These are phyloP conservation scores for Cynaeus angustus DNA, from an alignment of 2,888 invertebrate species.

Conservation along the genomic window DNA sequence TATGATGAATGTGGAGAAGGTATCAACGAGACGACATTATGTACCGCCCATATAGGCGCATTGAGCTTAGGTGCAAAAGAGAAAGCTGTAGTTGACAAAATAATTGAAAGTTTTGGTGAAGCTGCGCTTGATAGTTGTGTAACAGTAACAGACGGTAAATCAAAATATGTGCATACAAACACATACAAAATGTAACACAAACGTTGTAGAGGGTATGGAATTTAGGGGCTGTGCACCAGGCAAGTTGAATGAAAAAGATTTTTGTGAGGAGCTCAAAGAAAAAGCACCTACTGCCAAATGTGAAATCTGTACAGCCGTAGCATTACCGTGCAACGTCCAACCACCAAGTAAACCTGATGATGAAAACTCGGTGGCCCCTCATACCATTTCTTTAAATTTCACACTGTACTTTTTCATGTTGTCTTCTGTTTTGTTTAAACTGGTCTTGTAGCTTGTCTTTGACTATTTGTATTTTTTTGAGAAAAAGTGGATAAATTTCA, in stretches of 20 bases:
- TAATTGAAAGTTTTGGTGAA: too few relatives aligned
- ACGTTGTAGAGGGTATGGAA: not conserved
- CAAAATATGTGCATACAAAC: too few relatives aligned
- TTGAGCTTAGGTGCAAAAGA: too few relatives aligned
- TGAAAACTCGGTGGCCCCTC: not conserved
- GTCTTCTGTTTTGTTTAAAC: constrained; percentile 1
- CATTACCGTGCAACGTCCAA: not conserved
- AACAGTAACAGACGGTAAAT: too few relatives aligned
- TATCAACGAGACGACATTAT: too few relatives aligned
- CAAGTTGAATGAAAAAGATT: not conserved
- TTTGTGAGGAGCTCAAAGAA: not conserved
- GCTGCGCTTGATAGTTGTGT: too few relatives aligned
- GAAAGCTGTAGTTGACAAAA: too few relatives aligned
- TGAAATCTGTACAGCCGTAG: not conserved
- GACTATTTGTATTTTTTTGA: not conserved
- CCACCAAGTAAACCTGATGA: not conserved
- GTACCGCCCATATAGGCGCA: too few relatives aligned
- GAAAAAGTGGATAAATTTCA: constrained; percentile 5
- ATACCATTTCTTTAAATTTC: not conserved
- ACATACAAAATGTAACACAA: not conserved
- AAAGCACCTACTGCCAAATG: not conserved
- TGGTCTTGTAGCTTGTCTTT: not conserved
- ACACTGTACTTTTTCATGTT: constrained; percentile 1
- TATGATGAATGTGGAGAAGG: too few relatives aligned
- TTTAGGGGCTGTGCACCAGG: constrained; percentile 9